Base-by-base conservation (phyloP, 2,888 invertebrate species). In the Amblyteles armatorius region DNA sequence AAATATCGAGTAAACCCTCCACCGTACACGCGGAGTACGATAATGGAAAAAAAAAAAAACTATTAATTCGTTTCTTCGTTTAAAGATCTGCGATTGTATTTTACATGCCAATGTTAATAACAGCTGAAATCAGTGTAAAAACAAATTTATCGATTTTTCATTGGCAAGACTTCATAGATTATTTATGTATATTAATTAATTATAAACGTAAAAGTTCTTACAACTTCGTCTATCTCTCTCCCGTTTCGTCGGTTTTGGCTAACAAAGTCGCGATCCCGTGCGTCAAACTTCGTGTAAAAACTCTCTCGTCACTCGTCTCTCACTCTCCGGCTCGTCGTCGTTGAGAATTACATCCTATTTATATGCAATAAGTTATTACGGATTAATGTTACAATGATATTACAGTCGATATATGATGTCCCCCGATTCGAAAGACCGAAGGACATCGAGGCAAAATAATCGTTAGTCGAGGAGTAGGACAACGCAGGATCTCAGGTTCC, bases 191-290 rank as follows among this genome's bases (percentile, higher is more conserved):
- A 65, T 67, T 26, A 44, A 22, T 50, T 50, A 60, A 81, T 79
- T 74, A 74, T n/a, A 77, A 84, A 84, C 65, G 68, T 78, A 84
- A 84, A 84, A 84, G 63, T 74, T 73, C 63, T 80, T 63, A 68
- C 77, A 72, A 29, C 77, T 22, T 48, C 63, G 71, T 82, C 77
- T 82, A 65, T 77, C 52, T 71, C 63, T 82, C 82, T 72, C 77
- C 55, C 71, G 40, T 52, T 65, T 65, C 11, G 26, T 44, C 44
- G 11, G 57, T 57, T 57, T 57, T 57, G 57, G 57, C 57, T 22
- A 22, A 57, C 26, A 22, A 57, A 57, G 22, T 57, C 57, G 57
- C 57, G 57, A 26, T 57, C 26, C 57, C 26, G 57, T 57, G 57
- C 57, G 4, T 57, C 57, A 26, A 55, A 57, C 57, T 2, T 57